Evolutionary conservation across 2,888 invertebrate species (phyloP).

Genomic region (Drosophila tanythrix): DNA sequence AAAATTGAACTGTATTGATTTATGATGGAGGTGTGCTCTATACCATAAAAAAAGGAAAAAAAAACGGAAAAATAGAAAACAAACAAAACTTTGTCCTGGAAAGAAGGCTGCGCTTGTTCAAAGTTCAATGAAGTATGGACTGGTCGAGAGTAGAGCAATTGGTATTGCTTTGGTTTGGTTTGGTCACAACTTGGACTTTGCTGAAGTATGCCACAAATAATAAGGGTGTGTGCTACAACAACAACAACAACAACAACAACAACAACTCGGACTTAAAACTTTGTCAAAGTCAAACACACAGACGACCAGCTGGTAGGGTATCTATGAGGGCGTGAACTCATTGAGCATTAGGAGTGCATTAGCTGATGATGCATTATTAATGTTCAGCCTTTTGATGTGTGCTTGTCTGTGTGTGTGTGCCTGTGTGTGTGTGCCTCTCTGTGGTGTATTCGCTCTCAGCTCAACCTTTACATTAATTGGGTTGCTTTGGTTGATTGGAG

Average conservation of each 20-base stretch:
- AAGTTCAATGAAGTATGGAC: slow-evolving; percentile 72
- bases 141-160: slow-evolving; percentile 36
- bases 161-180: slow-evolving; percentile 11
- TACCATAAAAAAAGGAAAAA: neutral
- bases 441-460: neutral
- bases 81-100: slow-evolving; percentile 61
- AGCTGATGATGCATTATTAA: slow-evolving; percentile 71
- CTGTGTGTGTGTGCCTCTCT: neutral
- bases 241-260: neutral
- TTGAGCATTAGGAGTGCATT: slow-evolving; percentile 71
- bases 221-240: slow-evolving; percentile 37
- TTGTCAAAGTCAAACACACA: slow-evolving; percentile 75
- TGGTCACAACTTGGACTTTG: slow-evolving; percentile 45
- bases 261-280: slow-evolving; percentile 47
- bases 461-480: slow-evolving; percentile 48
- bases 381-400: slow-evolving; percentile 53
- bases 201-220: slow-evolving; percentile 56
- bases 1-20: slow-evolving; percentile 76
- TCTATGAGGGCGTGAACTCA: slow-evolving; percentile 44
- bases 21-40: slow-evolving; percentile 61
- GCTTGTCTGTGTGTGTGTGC: slow-evolving; percentile 10
- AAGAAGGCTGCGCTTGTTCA: slow-evolving; percentile 43
- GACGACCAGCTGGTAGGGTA: slow-evolving; percentile 33
- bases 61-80: neutral
- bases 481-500: slow-evolving; percentile 34